Evolutionary conservation across 2,888 invertebrate species (phyloP).

Genomic region (Patella pellucida): DNA sequence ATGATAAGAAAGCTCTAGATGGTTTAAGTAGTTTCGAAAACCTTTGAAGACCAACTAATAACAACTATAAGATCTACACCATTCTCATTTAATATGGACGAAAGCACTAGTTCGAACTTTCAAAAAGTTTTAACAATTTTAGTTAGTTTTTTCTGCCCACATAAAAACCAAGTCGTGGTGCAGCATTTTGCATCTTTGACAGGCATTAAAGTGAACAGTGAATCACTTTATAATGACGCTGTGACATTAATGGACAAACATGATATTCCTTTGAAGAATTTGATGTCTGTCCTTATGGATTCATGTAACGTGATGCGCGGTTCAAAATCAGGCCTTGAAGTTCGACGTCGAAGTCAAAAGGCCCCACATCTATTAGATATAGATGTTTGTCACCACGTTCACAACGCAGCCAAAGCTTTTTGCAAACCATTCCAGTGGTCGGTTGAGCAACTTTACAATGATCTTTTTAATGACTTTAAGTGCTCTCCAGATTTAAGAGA

Average conservation of each 20-base stretch:
- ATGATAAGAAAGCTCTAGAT: conserved; percentile 33
- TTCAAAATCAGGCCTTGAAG: conserved; percentile 27
- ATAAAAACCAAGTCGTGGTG: conserved; percentile 24
- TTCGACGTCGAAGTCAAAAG: not conserved
- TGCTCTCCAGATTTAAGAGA: conserved; percentile 28
- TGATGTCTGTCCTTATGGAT: conserved; percentile 29
- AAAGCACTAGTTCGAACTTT: conserved; percentile 28
- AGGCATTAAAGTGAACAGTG: conserved; percentile 27
- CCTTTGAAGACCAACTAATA: conserved; percentile 23
- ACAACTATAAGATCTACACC: conserved; percentile 10
- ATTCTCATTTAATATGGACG: conserved; percentile 37
- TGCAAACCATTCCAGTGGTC: conserved; percentile 22
- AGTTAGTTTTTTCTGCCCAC: conserved; percentile 27
- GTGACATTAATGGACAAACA: no score
- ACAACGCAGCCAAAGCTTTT: conserved; percentile 30
- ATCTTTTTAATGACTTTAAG: conserved; percentile 29
- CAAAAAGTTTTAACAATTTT: conserved; percentile 33
- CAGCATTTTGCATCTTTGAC: conserved; percentile 34
- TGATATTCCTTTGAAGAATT: conserved; percentile 31
- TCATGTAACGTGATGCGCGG: conserved; percentile 36
- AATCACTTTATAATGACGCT: conserved; percentile 22
- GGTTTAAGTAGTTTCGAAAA: conserved; percentile 28
- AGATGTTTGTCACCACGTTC: conserved; percentile 32
- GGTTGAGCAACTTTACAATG: conserved; percentile 21
- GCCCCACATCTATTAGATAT: conserved; percentile 34